Conservation (phyloP, 2,888 invertebrate species). For the Ligdia adustata region DNA sequence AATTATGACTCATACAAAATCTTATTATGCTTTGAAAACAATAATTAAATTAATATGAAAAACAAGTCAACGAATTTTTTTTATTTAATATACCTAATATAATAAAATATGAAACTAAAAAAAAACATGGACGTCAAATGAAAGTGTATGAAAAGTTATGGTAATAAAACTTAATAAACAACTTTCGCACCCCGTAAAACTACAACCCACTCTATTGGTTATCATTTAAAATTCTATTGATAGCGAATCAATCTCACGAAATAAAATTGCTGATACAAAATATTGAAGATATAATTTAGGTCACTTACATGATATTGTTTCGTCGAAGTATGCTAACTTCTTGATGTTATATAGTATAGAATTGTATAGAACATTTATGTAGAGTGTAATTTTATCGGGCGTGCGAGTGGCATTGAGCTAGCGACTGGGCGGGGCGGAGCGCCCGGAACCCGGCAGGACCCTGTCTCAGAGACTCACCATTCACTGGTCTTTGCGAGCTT, state of each 20-base stretch:
- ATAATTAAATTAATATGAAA: slow-evolving; percentile 77
- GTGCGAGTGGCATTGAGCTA: slow-evolving; percentile 77
- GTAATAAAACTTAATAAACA: slow-evolving; percentile 65
- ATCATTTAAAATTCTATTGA: no score
- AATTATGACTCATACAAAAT: slow-evolving; percentile 68
- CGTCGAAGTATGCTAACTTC: no score
- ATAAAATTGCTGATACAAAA: no score
- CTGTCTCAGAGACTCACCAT: slow-evolving; percentile 54
- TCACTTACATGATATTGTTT: no score
- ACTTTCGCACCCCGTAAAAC: slow-evolving; percentile 76
- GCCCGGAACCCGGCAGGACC: slow-evolving; percentile 58
- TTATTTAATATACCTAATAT: slow-evolving; percentile 57
- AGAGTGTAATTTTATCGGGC: slow-evolving; percentile 41
- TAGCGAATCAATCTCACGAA: no score
- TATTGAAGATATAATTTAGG: no score
- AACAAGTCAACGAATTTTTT: slow-evolving; percentile 70
- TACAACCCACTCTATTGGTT: slow-evolving; percentile 60
- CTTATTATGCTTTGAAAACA: slow-evolving; percentile 76
- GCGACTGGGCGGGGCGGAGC: slow-evolving; percentile 53
- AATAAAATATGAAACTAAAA: slow-evolving; percentile 78
- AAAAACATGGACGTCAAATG: slow-evolving; percentile 80
- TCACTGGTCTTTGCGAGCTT: slow-evolving; percentile 89
- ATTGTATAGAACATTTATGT: no score
- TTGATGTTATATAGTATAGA: no score
- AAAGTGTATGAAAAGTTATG: slow-evolving; percentile 70